Base-by-base conservation (phyloP, 2,797 vertebrate species). In the Micrastur ruficollis region DNA sequence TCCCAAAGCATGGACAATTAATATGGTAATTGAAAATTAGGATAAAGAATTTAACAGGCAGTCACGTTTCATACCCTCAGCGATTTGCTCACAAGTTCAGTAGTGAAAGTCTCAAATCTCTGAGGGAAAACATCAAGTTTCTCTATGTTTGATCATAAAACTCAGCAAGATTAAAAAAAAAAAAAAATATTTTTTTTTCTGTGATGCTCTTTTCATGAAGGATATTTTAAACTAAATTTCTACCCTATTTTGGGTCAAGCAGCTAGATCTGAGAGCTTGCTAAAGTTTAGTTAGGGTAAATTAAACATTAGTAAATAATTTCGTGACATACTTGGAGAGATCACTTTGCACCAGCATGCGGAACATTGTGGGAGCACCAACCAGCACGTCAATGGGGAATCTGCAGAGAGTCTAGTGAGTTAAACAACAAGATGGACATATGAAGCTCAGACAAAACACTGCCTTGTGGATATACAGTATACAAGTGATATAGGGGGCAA, bases 281-380 rank as follows among this genome's bases (percentile, higher is more conserved):
- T 83, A 6, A 65, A 16, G 8, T 56, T 38, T 47, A 50, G 5
- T 52, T 25, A 55, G 10, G 27, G 25, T 62, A 63, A 92, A 70
- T 58, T 8, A 86, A 89, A 82, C 11, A 58, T 8, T 4, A 46
- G 8, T 42, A 75, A 84, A 47, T 34, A 40, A 36, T 55, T 71
- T 81, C 27, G 59, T 61, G 7, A 72, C 36, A 0, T 97, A 98
- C 99, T 97, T 98, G 94, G 97, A 97, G 61, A 98, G 85, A 73
- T 98, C 97, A 8, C 97, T 95, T 76, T 98, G 98, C 27, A 99
- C 96, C 67, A 99, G 96, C 98, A 98, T 98, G 31, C 98, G 97
- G 93, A 98, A 99, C 66, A 98, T 32, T 1, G 98, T 98, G 2
- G 98, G 98, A 65, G 98, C 96, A 8, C 98, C 95, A 31, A 98